Percentiles rank a stretch among this genome's conserved stretches.
Conservation (phyloP, 2,797 vertebrate genomes). For the Pseudochaenichthys georgianus region DNA sequence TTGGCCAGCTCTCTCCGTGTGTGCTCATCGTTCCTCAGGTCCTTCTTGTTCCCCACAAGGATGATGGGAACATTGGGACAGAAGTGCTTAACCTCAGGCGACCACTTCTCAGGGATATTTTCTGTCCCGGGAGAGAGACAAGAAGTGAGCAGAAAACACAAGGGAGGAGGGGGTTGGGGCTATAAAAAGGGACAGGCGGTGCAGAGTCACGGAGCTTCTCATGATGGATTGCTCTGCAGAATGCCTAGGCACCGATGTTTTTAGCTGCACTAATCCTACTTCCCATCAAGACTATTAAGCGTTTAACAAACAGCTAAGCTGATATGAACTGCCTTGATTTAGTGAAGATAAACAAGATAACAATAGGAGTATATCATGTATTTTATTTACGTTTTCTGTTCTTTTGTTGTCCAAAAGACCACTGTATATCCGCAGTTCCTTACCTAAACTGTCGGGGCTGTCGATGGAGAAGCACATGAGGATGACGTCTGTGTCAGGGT, state of each 20-base stretch:
- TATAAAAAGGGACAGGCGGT: conserved; percentile 50
- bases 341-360: conserved; percentile 8
- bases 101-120: conserved; percentile 99
- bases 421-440: conserved; percentile 20
- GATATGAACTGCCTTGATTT: conserved; percentile 32
- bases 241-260: conserved; percentile 62
- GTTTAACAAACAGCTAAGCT: conserved; percentile 50
- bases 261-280: conserved; percentile 66
- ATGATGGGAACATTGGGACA: conserved; percentile 98
- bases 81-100: conserved; percentile 98
- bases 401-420: background rate
- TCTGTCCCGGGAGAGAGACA: conserved; percentile 81
- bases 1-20: conserved; percentile 94
- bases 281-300: conserved; percentile 62
- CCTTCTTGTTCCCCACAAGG: conserved; percentile 98
- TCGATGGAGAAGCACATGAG: conserved; percentile 99
- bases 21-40: conserved; percentile 94
- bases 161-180: background rate
- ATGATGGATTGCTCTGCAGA: conserved; percentile 68
- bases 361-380: no score
- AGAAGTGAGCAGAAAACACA: conserved; percentile 39
- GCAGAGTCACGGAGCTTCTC: conserved; percentile 57
- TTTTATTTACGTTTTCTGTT: background rate
- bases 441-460: conserved; percentile 98
- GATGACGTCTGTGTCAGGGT: conserved; percentile 98